A percentile compares a stretch with the other conserved stretches of the same genome.
These are phyloP conservation scores for Neofelis nebulosa DNA, from an alignment of 2,113 vertebrate species.

Conservation along the genomic window DNA sequence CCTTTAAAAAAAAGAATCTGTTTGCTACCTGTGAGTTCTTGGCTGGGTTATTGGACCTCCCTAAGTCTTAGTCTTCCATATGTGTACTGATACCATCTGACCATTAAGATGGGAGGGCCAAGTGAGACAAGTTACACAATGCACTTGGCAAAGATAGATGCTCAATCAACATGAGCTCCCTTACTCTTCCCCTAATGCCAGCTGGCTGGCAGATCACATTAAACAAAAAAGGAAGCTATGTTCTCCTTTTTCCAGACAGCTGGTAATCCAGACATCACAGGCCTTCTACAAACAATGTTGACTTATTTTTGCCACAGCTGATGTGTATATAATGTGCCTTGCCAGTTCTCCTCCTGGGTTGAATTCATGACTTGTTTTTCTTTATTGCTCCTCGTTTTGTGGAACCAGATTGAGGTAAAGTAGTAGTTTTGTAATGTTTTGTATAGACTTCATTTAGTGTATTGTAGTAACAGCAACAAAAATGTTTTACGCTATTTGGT, in stretches of 20 bases:
- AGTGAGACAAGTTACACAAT: background rate
- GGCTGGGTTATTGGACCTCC: background rate
- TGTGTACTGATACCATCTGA: background rate
- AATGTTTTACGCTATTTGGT: background rate
- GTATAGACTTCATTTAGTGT: background rate
- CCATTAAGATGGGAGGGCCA: background rate
- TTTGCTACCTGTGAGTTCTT: background rate
- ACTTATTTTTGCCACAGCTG: constrained; percentile 74
- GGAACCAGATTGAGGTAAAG: background rate
- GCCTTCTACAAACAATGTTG: constrained; percentile 61
- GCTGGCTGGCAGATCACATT: constrained; percentile 53
- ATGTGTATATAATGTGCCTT: background rate
- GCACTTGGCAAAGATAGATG: background rate
- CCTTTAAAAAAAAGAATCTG: background rate
- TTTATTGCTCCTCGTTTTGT: background rate
- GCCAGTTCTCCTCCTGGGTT: constrained; percentile 1
- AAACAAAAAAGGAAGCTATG: constrained; percentile 66
- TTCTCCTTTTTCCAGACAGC: constrained; percentile 76
- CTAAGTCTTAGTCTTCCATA: background rate
- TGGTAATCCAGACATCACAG: constrained; percentile 68
- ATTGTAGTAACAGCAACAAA: constrained; percentile 11
- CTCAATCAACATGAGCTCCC: background rate
- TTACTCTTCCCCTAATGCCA: constrained; percentile 33
- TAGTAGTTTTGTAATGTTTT: constrained; percentile 10
- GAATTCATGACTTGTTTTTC: constrained; percentile 25